Conservation (phyloP, 2,888 invertebrate genomes). For the Halictus quadricinctus region DNA sequence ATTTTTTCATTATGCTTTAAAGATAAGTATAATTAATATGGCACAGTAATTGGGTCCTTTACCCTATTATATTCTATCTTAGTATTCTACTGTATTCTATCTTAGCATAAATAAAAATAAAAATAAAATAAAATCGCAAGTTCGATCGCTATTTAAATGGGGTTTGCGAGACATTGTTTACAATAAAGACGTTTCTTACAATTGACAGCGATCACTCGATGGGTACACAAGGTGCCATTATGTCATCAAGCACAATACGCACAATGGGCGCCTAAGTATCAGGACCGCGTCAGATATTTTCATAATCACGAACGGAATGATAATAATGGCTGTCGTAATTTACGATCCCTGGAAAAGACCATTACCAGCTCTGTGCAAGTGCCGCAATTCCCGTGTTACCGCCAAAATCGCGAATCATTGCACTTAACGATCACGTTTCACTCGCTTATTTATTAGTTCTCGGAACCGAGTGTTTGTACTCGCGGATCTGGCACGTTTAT, state of each 20-base stretch:
- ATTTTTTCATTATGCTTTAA: too few relatives aligned
- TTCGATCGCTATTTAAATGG: neutral
- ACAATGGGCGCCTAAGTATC: constrained; percentile 56
- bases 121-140: neutral
- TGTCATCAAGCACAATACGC: constrained; percentile 61
- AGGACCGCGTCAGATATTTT: constrained; percentile 53
- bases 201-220: constrained; percentile 49
- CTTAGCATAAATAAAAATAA: neutral
- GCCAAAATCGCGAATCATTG: constrained; percentile 30
- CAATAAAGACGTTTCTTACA: constrained; percentile 62
- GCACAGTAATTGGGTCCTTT: too few relatives aligned
- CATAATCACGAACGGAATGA: constrained; percentile 65
- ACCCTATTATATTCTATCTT: neutral
- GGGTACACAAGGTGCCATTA: constrained; percentile 50
- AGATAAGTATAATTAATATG: too few relatives aligned
- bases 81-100: neutral
- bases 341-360: constrained; percentile 57
- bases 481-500: neutral
- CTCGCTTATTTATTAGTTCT: constrained; percentile 8
- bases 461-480: neutral
- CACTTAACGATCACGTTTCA: constrained; percentile 30
- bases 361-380: neutral
- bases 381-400: neutral
- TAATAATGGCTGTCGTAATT: constrained; percentile 62
- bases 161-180: neutral